These are phyloP conservation scores for Sylvia atricapilla DNA, from an alignment of 2,113 vertebrate species.

Conservation along the genomic window DNA sequence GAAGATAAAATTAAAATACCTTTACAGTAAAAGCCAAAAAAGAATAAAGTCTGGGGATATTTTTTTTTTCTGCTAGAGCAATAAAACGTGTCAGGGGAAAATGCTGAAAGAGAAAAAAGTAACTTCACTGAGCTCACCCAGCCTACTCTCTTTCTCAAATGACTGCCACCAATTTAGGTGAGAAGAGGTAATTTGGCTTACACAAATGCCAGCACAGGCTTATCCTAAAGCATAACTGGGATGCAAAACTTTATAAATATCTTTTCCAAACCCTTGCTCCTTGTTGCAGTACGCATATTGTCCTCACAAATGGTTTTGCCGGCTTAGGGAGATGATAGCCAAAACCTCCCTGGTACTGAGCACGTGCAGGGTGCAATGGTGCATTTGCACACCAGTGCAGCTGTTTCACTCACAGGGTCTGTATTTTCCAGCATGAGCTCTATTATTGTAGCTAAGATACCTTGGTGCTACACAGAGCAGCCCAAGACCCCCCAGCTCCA, in stretches of 20 bases:
- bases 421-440: neutral
- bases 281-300: neutral
- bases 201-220: neutral
- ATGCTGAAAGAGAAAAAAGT: neutral
- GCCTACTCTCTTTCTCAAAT: neutral
- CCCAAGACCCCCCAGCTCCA: neutral
- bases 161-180: neutral
- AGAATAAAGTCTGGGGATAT: neutral
- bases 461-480: neutral
- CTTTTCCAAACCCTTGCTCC: neutral
- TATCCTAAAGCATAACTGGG: neutral
- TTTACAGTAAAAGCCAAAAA: neutral
- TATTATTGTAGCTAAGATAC: neutral
- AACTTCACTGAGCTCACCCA: neutral
- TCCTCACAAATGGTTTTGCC: neutral
- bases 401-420: neutral
- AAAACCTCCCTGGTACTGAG: neutral
- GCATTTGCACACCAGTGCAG: neutral
- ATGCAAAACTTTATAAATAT: neutral
- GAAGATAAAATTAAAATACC: conserved; percentile 53
- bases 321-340: neutral
- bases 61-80: neutral
- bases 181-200: neutral
- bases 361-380: accelerated
- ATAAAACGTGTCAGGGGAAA: neutral